These are phyloP conservation scores for Cichladusa arquata DNA, from an alignment of 2,113 vertebrate genomes.

Conservation along the genomic window DNA sequence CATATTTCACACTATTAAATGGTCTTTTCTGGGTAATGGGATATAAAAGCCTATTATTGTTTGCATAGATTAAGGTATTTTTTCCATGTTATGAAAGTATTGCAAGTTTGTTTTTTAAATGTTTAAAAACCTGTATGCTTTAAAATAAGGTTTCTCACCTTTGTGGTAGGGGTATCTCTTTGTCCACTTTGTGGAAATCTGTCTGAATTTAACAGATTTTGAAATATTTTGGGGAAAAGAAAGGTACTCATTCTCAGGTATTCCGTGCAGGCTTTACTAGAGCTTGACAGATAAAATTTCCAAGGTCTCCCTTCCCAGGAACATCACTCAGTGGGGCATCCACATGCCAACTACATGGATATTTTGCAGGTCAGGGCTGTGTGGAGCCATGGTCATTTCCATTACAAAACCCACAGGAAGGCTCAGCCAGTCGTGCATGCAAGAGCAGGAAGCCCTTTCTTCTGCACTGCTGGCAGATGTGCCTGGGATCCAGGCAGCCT, in stretches of 20 bases:
- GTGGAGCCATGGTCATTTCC: background rate
- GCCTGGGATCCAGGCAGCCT: background rate
- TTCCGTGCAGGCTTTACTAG: background rate
- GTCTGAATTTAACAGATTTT: background rate
- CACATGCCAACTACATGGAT: background rate
- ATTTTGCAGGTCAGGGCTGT: background rate
- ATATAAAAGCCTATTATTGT: background rate
- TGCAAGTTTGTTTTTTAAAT: background rate
- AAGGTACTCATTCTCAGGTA: background rate
- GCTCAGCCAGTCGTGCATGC: background rate
- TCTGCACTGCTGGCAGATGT: background rate
- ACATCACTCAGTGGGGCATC: background rate
- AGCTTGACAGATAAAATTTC: background rate
- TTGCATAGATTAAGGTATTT: background rate
- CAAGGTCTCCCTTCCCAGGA: background rate
- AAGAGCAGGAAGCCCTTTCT: background rate
- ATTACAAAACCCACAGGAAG: background rate
- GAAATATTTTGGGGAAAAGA: background rate
- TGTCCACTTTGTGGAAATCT: background rate
- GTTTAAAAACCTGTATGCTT: background rate
- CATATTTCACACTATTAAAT: background rate
- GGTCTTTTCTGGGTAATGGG: background rate
- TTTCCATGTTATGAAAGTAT: accelerated
- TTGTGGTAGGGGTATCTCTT: background rate
- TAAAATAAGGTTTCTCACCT: background rate